These are phyloP conservation scores for Globodera ellingtonae DNA, from an alignment of 1,140 invertebrate species.

Conservation along the genomic window DNA sequence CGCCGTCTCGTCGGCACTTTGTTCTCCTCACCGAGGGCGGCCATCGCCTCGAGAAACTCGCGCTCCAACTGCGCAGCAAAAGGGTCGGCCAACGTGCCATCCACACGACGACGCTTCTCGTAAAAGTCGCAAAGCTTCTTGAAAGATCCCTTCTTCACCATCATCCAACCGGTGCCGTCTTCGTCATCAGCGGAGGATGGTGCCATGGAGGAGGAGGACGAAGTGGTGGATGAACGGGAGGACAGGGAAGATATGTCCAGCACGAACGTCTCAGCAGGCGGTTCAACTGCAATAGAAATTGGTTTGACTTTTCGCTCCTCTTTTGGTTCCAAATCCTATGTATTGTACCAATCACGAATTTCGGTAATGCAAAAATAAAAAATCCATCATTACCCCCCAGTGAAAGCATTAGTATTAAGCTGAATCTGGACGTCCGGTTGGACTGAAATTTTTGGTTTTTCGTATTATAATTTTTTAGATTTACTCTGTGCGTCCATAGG, in stretches of 20 bases:
- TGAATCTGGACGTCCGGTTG: too few relatives aligned
- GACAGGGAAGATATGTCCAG: conserved; percentile 18
- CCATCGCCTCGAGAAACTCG: background rate
- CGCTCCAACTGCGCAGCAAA: background rate
- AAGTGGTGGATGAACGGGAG: conserved; percentile 19
- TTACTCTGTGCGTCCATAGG: background rate
- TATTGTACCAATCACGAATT: too few relatives aligned
- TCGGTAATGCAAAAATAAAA: too few relatives aligned
- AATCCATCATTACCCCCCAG: too few relatives aligned
- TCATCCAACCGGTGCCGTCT: conserved; percentile 31
- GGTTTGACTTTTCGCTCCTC: background rate
- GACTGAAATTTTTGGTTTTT: too few relatives aligned
- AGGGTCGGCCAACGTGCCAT: conserved; percentile 4
- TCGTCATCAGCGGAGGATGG: conserved; percentile 17
- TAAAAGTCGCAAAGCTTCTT: conserved; percentile 33
- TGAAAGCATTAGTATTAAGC: too few relatives aligned
- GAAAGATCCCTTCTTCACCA: conserved; percentile 33
- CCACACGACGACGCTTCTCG: conserved; percentile 27
- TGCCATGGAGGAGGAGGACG: background rate
- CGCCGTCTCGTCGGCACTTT: background rate
- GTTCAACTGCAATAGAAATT: background rate
- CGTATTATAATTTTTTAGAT: background rate
- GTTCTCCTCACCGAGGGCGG: background rate
- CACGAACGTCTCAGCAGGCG: background rate
- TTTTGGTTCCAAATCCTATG: background rate